Evolutionary conservation across 2,113 vertebrate species (phyloP), one percentile per base, ranked within the genome.

Genomic region (Xerus inauris): DNA sequence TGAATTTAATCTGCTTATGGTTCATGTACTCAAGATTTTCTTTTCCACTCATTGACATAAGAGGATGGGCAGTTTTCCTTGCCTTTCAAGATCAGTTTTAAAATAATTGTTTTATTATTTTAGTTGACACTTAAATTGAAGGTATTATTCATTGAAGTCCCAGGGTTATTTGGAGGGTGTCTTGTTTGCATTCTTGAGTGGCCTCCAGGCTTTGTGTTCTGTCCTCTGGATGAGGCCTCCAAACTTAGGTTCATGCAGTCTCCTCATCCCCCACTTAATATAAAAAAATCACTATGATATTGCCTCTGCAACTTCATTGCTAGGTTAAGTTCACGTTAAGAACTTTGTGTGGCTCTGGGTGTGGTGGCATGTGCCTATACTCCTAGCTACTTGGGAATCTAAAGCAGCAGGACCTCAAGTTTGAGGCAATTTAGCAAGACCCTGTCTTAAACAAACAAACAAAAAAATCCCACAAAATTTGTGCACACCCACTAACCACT

Each of bases 71-170:
- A 54, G 3, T 94, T 94, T 87, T 87, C 82, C 26, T 87, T 88
- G 42, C 76, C 75, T 3, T 83, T 94, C 8, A 83, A 83, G 67
- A 51, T 35, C 40, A 76, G 35, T 82, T 96, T 76, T 94, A 87
- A 92, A 81, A 62, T 76, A 94, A 51, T 73, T 75, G 22, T 71
- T 72, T 86, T 62, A 62, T 59, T 51, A 22, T 65, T 94, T 91
- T 62, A 91, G 59, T 76, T 86, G 76, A 69, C 51, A 77, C 40
- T 91, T 86, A 59, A n/a, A 47, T 38, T 62, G 22, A 64, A 80
- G 6, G 40, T 75, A 30, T 94, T 94, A 62, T 51, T 19, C 42
- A 51, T n/a, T 87, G 59, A 91, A 42, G 28, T 72, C 28, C 59
- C 69, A 32, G 9, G 73, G 54, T 86, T 80, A 54, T 35, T 22